Percentiles rank a stretch among this genome's conserved stretches.
phyloP scores from a whole-genome alignment of 2,113 vertebrate species.

The Atrichornis clamosus region DNA sequence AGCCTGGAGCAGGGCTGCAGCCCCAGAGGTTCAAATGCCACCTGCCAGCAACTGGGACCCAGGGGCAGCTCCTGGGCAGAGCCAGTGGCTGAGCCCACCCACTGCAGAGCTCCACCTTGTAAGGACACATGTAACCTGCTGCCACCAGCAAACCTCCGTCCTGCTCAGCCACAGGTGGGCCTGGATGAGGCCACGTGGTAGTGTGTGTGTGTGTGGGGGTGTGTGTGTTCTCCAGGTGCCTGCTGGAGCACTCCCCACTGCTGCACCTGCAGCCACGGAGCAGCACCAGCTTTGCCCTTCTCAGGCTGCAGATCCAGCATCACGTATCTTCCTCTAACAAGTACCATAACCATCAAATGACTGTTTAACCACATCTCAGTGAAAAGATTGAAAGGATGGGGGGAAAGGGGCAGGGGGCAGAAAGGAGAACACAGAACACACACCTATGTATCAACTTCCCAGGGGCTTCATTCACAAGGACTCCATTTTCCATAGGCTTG shows the following conservation, averaged over 20 bases:
- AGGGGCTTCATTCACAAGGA: constrained; percentile 44
- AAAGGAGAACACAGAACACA: background rate
- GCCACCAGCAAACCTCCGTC: background rate
- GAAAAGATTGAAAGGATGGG: no score
- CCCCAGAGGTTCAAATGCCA: background rate
- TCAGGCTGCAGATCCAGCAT: background rate
- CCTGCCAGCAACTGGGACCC: background rate
- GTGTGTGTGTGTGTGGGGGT: background rate
- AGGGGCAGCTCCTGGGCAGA: background rate
- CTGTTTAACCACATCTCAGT: background rate
- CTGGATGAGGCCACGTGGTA: background rate
- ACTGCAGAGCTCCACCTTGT: background rate
- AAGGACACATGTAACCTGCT: fast-evolving
- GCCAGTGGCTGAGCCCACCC: background rate
- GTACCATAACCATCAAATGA: background rate
- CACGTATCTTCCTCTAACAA: background rate
- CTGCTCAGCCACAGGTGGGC: background rate
- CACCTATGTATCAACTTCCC: constrained; percentile 66
- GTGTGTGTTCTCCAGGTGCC: no score
- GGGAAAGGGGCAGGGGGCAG: background rate
- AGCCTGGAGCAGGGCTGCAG: background rate
- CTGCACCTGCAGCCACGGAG: background rate
- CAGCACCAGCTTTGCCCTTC: background rate
- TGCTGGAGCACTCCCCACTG: background rate
- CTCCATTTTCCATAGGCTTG: constrained; percentile 79